phyloP scores from a whole-genome alignment of 2,797 vertebrate genomes.

The Hephaestus fuliginosus region DNA sequence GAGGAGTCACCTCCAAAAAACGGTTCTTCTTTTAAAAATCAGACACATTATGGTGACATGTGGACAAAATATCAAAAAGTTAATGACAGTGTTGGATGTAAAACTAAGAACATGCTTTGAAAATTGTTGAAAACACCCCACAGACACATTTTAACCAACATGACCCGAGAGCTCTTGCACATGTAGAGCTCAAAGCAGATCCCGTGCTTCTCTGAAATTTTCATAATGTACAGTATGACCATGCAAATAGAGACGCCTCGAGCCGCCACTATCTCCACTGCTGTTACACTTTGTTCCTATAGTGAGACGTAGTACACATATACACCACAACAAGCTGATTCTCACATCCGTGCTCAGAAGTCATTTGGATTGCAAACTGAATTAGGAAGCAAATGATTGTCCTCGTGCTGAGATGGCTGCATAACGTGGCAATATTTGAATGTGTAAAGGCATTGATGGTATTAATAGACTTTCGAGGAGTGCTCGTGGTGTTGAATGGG shows the following conservation, averaged over 20 bases:
- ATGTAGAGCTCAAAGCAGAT: not conserved
- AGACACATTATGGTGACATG: not conserved
- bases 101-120: not conserved
- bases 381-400: not conserved
- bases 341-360: not conserved
- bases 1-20: not conserved
- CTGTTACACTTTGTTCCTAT: not conserved
- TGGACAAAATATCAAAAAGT: not conserved
- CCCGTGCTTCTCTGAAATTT: not conserved
- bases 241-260: not conserved
- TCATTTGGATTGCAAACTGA: conserved; percentile 30
- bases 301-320: not conserved
- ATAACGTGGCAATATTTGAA: conserved; percentile 1
- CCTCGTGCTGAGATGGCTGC: not conserved
- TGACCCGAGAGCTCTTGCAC: too few species aligned
- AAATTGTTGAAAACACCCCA: not conserved
- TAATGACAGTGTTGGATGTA: not conserved
- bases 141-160: not conserved
- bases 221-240: not conserved
- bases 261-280: not conserved
- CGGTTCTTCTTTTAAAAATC: not conserved
- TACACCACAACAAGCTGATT: not conserved
- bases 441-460: not conserved
- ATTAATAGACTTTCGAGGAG: not conserved
- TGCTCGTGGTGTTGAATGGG: not conserved